Conservation (phyloP, 2,113 vertebrate species). For the Chamaetylas fuelleborni region DNA sequence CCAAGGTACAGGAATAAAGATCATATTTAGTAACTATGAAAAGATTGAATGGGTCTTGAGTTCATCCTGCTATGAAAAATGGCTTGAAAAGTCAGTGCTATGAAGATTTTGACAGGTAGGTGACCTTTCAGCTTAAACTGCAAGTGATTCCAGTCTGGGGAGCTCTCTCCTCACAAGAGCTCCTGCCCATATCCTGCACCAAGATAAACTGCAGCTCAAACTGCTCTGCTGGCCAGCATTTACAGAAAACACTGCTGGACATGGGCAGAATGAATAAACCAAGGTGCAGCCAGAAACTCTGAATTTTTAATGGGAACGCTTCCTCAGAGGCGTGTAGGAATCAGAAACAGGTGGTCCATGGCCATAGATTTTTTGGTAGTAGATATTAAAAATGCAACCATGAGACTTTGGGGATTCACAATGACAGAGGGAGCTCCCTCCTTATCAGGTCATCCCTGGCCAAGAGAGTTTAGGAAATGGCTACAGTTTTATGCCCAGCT, state of each 20-base stretch:
- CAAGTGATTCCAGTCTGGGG: conserved; percentile 10
- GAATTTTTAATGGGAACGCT: not conserved
- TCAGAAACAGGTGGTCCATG: not conserved
- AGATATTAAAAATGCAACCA: not conserved
- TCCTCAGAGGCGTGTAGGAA: fast-evolving
- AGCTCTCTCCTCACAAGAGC: conserved; percentile 13
- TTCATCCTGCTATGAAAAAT: conserved; percentile 15
- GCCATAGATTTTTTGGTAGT: not conserved
- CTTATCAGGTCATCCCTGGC: not conserved
- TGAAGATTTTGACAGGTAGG: conserved; percentile 44
- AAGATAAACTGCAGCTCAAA: conserved; percentile 16
- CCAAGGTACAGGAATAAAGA: not conserved
- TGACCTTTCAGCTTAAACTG: conserved; percentile 57
- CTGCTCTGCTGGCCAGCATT: not conserved
- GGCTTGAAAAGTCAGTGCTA: conserved; percentile 29
- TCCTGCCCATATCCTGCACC: not conserved
- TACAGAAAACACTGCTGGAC: not conserved
- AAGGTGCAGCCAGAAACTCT: not conserved
- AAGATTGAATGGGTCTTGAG: conserved; percentile 16
- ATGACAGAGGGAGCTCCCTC: not conserved
- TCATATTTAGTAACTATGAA: not conserved
- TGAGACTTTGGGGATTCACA: not conserved
- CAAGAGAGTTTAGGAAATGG: not conserved
- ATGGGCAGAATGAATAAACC: not conserved
- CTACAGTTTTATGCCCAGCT: not conserved